A percentile compares a stretch with the other conserved stretches of the same genome.
These are phyloP conservation scores for Amphimedon queenslandica DNA, from an alignment of 37 sponge, comb jelly and placozoan species.

Conservation along the genomic window DNA sequence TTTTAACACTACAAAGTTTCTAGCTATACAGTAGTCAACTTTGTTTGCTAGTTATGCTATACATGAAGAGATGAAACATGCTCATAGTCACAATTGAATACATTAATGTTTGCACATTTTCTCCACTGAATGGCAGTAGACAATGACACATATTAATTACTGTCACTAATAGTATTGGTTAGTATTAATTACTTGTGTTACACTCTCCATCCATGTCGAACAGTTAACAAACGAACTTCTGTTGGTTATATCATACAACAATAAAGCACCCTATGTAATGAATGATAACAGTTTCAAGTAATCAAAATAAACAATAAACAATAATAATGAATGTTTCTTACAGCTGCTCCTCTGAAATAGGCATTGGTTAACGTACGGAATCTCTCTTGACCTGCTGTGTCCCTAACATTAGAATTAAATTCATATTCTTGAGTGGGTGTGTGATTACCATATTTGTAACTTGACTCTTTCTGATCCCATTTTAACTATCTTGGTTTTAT, in stretches of 20 bases:
- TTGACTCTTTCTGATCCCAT: conserved; percentile 48
- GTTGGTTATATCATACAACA: conserved; percentile 76
- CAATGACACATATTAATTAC: no score
- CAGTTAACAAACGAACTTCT: conserved; percentile 41
- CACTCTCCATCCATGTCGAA: conserved; percentile 42
- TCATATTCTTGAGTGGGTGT: background rate
- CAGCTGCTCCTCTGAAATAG: conserved; percentile 51
- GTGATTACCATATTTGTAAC: conserved; percentile 69
- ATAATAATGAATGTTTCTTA: conserved; percentile 12
- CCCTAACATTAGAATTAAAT: conserved; percentile 16
- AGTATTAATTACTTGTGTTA: background rate
- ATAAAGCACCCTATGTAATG: conserved; percentile 49
- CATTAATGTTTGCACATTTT: no score
- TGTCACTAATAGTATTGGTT: no score
- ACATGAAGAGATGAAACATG: no score
- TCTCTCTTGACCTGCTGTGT: conserved; percentile 61
- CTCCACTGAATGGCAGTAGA: no score
- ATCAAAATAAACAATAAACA: background rate
- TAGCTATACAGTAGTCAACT: no score
- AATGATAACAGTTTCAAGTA: background rate
- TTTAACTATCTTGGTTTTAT: conserved; percentile 52
- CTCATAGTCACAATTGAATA: no score
- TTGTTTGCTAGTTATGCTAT: no score
- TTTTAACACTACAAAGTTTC: no score
- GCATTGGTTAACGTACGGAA: conserved; percentile 43